phyloP scores from a whole-genome alignment of 53 echinoderm and acorn worm genomes.

The Astropecten irregularis region DNA sequence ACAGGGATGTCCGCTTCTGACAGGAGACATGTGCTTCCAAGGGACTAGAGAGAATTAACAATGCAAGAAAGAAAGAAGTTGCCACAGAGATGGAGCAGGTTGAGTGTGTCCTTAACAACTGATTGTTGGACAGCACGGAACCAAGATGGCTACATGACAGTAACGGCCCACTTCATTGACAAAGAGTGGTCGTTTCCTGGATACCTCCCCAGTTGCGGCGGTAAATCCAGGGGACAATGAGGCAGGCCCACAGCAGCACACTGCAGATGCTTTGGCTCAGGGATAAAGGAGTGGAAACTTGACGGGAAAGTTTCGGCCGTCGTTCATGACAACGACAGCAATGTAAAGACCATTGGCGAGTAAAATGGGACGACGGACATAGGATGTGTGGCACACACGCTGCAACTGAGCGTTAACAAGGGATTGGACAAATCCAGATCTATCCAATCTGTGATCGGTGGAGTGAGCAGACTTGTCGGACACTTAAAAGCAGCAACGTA shows the following conservation, averaged over 20 bases:
- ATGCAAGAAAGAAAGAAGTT: too few species aligned
- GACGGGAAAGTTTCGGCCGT: conserved; percentile 35
- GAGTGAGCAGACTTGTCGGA: conserved; percentile 17
- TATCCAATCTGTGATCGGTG: not conserved
- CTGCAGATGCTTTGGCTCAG: conserved; percentile 8
- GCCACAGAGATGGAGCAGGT: too few species aligned
- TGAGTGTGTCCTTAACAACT: too few species aligned
- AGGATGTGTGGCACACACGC: conserved; percentile 55
- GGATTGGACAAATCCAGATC: not conserved
- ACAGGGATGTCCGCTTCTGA: too few species aligned
- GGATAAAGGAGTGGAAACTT: conserved; percentile 51
- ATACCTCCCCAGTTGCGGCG: too few species aligned
- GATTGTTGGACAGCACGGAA: too few species aligned
- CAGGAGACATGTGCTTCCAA: too few species aligned
- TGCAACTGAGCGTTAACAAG: conserved; percentile 57
- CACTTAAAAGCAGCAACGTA: conserved; percentile 38
- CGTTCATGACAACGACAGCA: conserved; percentile 67
- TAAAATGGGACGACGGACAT: not conserved
- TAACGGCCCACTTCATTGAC: too few species aligned
- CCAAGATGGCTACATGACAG: too few species aligned
- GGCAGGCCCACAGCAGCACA: conserved; percentile 24
- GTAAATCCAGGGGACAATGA: too few species aligned
- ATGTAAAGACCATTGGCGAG: conserved; percentile 42
- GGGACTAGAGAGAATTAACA: too few species aligned
- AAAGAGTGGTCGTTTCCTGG: too few species aligned